Percentiles rank a stretch among this genome's conserved stretches.
These are phyloP conservation scores for Phainopepla nitens DNA, from an alignment of 2,113 vertebrate species.

Conservation along the genomic window DNA sequence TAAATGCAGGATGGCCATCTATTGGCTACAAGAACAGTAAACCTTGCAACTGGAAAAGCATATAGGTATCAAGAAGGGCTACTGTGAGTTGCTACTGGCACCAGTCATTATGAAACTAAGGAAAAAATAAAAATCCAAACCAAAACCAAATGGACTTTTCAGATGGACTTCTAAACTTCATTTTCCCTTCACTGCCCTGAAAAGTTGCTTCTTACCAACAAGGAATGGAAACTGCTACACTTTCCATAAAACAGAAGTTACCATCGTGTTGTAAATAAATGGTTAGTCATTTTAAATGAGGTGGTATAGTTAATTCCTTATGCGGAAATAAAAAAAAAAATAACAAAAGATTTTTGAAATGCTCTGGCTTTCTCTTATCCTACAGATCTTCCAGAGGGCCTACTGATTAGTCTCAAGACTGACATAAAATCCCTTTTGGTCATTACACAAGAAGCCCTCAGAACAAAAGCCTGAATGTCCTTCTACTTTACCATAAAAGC, in stretches of 20 bases:
- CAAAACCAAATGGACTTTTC: background rate
- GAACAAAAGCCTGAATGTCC: background rate
- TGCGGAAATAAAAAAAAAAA: background rate
- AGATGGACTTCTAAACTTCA: background rate
- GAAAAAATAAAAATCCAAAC: background rate
- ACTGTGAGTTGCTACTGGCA: background rate
- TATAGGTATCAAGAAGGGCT: background rate
- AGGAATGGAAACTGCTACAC: background rate
- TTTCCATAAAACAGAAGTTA: slow-evolving; percentile 23
- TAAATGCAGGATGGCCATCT: background rate
- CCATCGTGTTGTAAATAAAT: slow-evolving; percentile 15
- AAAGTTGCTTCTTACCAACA: background rate
- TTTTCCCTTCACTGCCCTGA: background rate
- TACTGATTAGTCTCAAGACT: background rate
- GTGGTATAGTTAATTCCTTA: background rate
- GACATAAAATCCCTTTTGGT: background rate
- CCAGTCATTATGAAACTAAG: background rate
- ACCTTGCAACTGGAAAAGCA: background rate
- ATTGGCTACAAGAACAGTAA: background rate
- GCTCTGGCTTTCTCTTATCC: background rate
- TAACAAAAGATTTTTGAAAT: background rate
- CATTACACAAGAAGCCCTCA: background rate
- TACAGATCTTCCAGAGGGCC: background rate
- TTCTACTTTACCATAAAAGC: background rate
- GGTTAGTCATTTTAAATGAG: slow-evolving; percentile 11